Base-by-base conservation (phyloP, 2,888 invertebrate genomes). In the Euplagia quadripunctaria region DNA sequence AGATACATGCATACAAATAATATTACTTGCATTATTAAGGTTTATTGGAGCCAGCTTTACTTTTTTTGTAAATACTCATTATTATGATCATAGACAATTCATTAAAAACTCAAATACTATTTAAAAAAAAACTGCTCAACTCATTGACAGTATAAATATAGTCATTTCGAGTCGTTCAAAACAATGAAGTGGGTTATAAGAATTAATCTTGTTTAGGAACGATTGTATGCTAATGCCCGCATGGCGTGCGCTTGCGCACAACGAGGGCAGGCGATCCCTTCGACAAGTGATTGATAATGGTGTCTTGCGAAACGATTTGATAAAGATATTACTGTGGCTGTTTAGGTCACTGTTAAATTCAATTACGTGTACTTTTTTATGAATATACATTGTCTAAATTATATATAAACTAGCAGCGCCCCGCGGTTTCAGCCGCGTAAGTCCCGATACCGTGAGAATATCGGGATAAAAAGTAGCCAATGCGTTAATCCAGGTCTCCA, bases 171-270 rank as follows among this genome's bases (percentile, higher is more conserved):
- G 82, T 80, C 78, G 75, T 71, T 78, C 72, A 70, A 66, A 80
- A 74, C 82, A 89, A 76, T 81, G 61, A 91, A 90, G 83, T 91
- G 83, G 89, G 91, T 89, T 88, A 89, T 81, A 78, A 79, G 87
- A 89, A 89, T 90, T 87, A 89, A 88, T 90, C 86, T 86, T 78
- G 76, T 83, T 85, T 55, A 79, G 82, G 66, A 61, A 73, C 76
- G 86, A 92, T 92, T 92, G 91, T 90, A 93, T 92, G 92, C 85
- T 88, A 94, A 94, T 92, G 87, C 94, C 94, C 94, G 93, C 92
- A 94, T 94, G 83, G 83, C 85, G 86, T 87, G 89, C 88, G 87
- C 85, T 55, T n/a, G 77, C 65, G 86, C 88, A 86, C 86, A 82
- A 73, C 72, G 75, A 77, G 78, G 79, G 78, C 85, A 81, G 71